Conservation (phyloP, 2,888 invertebrate genomes). For the Drosophila anomalata region DNA sequence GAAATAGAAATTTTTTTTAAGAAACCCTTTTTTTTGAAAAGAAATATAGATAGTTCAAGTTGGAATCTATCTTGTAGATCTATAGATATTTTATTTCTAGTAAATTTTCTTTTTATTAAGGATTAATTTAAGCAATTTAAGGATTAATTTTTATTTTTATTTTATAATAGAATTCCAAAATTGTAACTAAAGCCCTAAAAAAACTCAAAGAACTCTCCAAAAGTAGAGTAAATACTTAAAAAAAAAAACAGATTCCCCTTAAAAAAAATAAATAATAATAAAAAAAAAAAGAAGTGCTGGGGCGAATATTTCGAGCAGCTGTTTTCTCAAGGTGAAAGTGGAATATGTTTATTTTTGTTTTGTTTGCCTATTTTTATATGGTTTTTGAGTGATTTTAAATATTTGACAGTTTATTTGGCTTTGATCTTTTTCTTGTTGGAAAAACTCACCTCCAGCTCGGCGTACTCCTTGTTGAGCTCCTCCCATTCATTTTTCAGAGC, state of each 20-base stretch:
- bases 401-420: background rate
- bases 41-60: too few relatives aligned
- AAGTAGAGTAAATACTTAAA: background rate
- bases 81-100: too few relatives aligned
- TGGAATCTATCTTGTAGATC: too few relatives aligned
- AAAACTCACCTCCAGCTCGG: constrained; percentile 90
- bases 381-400: background rate
- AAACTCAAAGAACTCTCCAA: background rate
- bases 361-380: background rate
- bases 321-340: constrained; percentile 29
- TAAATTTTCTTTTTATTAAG: too few relatives aligned
- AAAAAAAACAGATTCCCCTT: background rate
- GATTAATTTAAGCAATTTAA: too few relatives aligned
- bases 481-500: constrained; percentile 90
- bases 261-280: background rate
- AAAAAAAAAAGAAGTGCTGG: constrained; percentile 3
- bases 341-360: constrained; percentile 17
- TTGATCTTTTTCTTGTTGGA: background rate
- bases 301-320: constrained; percentile 45
- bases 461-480: constrained; percentile 91
- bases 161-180: background rate
- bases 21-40: too few relatives aligned
- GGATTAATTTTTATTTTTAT: too few relatives aligned
- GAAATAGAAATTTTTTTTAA: too few relatives aligned
- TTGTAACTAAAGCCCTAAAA: background rate